Conservation (phyloP, 2,888 invertebrate genomes). For the Drosophila rubida region DNA sequence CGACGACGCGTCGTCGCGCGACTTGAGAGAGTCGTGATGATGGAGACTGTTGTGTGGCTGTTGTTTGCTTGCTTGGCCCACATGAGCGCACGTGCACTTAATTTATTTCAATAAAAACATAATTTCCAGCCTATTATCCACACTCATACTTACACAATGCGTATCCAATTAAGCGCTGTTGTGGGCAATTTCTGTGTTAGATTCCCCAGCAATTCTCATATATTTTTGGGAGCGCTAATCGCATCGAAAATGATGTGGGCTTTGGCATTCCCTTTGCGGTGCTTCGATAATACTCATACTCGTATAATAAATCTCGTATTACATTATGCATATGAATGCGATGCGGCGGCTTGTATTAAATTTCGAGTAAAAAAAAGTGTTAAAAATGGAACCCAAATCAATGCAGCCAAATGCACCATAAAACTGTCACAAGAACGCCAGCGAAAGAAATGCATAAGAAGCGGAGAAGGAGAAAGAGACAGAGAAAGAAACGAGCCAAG, state of each 20-base stretch:
- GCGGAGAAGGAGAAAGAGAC: no score
- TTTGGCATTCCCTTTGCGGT: constrained; percentile 8
- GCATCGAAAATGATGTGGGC: constrained; percentile 72
- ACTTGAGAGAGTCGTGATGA: constrained; percentile 3
- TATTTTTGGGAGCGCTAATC: constrained; percentile 61
- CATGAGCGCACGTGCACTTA: constrained; percentile 78
- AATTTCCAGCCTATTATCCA: constrained; percentile 74
- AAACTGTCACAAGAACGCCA: constrained; percentile 64
- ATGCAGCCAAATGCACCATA: constrained; percentile 69
- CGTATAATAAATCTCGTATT: constrained; percentile 73
- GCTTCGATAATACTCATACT: constrained; percentile 62
- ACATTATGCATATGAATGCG: constrained; percentile 71
- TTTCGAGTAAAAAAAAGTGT: constrained; percentile 58
- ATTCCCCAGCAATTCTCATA: constrained; percentile 21
- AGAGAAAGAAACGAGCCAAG: not conserved
- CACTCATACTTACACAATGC: constrained; percentile 57
- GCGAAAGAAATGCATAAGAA: not conserved
- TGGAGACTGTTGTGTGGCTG: constrained; percentile 9
- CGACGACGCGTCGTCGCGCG: not conserved
- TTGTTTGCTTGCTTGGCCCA: constrained; percentile 48
- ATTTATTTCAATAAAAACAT: constrained; percentile 81
- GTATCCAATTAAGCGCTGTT: constrained; percentile 69
- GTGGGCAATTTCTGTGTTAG: constrained; percentile 35
- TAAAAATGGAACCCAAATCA: constrained; percentile 66
- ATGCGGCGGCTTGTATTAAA: constrained; percentile 70